Evolutionary conservation across 2,113 vertebrate genomes (phyloP).

Genomic region (Cyprinodon tularosa): DNA sequence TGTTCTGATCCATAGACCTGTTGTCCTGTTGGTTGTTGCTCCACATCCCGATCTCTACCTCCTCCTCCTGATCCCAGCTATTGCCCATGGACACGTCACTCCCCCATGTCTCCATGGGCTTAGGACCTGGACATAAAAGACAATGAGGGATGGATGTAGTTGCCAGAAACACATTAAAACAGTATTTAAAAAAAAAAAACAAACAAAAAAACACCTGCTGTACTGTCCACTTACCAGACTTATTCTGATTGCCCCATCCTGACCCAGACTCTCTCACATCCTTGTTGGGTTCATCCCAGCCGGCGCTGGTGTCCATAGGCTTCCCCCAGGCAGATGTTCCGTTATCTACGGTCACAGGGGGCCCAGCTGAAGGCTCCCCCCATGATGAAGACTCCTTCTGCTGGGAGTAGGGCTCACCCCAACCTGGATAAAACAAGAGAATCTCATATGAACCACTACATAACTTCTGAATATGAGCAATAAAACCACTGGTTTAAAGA

Average conservation of each 20-base stretch:
- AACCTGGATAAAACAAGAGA: slow-evolving; percentile 79
- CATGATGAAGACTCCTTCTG: slow-evolving; percentile 81
- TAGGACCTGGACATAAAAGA: slow-evolving; percentile 78
- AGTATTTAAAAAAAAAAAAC: neutral
- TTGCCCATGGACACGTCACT: slow-evolving; percentile 85
- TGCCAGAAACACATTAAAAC: neutral
- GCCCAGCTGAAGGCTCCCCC: slow-evolving; percentile 82
- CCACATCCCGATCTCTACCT: slow-evolving; percentile 98
- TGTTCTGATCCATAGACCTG: slow-evolving; percentile 81
- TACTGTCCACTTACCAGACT: slow-evolving; percentile 80
- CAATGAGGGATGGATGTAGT: neutral
- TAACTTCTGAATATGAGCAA: neutral
- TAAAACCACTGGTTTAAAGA: neutral
- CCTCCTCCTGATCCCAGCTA: slow-evolving; percentile 96
- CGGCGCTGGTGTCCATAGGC: slow-evolving; percentile 85
- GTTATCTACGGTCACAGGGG: slow-evolving; percentile 91
- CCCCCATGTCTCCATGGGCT: slow-evolving; percentile 96
- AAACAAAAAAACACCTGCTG: neutral
- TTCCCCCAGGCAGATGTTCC: slow-evolving; percentile 97
- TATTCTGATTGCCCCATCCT: slow-evolving; percentile 77
- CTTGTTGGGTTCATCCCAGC: slow-evolving; percentile 85
- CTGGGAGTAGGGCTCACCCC: slow-evolving; percentile 83
- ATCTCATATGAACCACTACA: neutral
- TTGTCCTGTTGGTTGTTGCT: slow-evolving; percentile 91
- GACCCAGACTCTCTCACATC: slow-evolving; percentile 81